Conservation (phyloP, 1,140 invertebrate genomes). For the Leptopilina clavipes region DNA sequence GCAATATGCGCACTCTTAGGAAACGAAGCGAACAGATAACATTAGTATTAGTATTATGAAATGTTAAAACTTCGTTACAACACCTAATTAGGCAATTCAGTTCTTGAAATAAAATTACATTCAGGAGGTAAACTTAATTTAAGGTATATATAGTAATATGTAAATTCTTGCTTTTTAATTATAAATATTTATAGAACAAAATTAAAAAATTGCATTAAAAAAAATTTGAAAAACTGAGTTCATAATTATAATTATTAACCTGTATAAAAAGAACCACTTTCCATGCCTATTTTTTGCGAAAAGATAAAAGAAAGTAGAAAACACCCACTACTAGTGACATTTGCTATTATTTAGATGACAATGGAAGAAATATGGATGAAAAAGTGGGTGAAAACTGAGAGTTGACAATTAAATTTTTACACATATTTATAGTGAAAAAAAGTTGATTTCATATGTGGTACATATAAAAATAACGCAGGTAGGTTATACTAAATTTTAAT, state of each 20-base stretch:
- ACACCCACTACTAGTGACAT: too few relatives aligned
- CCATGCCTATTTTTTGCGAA: too few relatives aligned
- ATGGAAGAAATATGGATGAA: not conserved
- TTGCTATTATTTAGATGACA: too few relatives aligned
- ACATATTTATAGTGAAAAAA: not conserved
- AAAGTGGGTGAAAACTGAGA: not conserved
- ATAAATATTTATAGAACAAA: too few relatives aligned
- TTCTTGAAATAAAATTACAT: not conserved
- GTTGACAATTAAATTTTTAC: not conserved
- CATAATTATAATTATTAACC: too few relatives aligned
- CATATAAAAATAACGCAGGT: not conserved
- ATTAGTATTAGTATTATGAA: constrained; percentile 1
- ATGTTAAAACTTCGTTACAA: constrained; percentile 8
- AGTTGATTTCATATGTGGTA: not conserved
- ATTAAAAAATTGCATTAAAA: not conserved
- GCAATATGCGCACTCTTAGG: not conserved
- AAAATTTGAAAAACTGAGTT: too few relatives aligned
- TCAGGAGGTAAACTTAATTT: not conserved
- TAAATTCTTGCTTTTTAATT: too few relatives aligned
- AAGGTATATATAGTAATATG: not conserved
- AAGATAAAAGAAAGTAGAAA: too few relatives aligned
- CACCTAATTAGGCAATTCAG: constrained; percentile 2
- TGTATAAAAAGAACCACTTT: too few relatives aligned
- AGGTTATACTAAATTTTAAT: too few relatives aligned
- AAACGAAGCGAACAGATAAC: constrained; percentile 8